Evolutionary conservation across 2,888 invertebrate genomes (phyloP), one percentile per base, ranked within the genome.

Genomic region (Chalcis sispes): DNA sequence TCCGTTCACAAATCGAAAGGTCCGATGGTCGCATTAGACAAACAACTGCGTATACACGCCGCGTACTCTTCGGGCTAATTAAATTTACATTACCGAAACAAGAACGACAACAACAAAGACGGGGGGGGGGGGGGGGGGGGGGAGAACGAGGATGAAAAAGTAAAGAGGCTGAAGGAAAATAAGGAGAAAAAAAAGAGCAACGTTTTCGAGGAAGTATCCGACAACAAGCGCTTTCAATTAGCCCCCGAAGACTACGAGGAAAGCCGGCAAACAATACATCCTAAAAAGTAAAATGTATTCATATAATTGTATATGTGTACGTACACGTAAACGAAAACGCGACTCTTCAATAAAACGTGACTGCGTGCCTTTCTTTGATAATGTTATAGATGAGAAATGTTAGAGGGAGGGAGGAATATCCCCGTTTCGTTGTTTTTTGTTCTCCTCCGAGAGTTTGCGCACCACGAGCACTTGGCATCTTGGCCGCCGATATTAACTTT

Each of bases 181-280:
- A n/a, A n/a, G 48, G n/a, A 18, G 25, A 1, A 40, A 0, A 20
- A 66, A 40, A 13, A 46, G 25, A 13, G 36, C n/a, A 42, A n/a
- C 8, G 13, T 25, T 3, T 3, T 10, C 20, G 23, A 4, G 4
- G 10, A 5, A 5, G 10, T 50, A 54, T 52, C 25, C 32, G 25
- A 66, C 25, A 48, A 36, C 58, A 36, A 29, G 56, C 69, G 48
- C 48, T 62, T 69, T 74, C 62, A 69, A 74, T 74, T 69, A 36
- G 69, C 52, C 67, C 67, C 40, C 23, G 4, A 46, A 29, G 64
- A 42, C 18, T 4, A 23, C 20, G 2, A n/a, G n/a, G n/a, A n/a
- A 10, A 27, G 15, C 5, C 29, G 46, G 25, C 69, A 56, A 42
- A 62, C 67, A 74, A 74, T 54, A 40, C 46, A 25, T 2, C 40